Percentiles rank a stretch among this genome's conserved stretches.
Conservation (phyloP, 2,113 vertebrate species). For the Syrmaticus mikado region DNA sequence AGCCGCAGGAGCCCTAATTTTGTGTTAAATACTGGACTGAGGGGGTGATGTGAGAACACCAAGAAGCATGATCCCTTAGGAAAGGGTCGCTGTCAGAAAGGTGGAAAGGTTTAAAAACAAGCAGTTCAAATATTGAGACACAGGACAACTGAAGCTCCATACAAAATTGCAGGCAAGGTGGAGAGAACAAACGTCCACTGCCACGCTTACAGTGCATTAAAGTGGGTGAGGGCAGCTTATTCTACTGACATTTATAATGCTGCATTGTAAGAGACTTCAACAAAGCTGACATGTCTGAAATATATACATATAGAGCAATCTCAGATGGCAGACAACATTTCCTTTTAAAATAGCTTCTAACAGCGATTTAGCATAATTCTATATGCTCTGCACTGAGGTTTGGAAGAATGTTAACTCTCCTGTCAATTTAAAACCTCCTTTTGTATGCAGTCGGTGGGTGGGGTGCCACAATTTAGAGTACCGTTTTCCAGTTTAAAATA, state of each 20-base stretch:
- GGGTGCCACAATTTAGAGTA: background rate
- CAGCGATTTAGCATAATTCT: constrained; percentile 35
- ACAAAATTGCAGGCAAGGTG: background rate
- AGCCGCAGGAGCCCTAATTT: constrained; percentile 38
- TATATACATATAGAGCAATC: background rate
- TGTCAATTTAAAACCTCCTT: constrained; percentile 2
- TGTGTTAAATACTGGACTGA: constrained; percentile 1
- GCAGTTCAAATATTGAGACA: background rate
- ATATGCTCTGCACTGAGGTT: constrained; percentile 2
- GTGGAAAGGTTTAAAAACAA: background rate
- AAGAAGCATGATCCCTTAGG: background rate
- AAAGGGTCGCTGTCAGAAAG: background rate
- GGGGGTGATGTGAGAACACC: background rate
- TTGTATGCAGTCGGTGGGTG: constrained; percentile 7
- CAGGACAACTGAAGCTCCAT: background rate
- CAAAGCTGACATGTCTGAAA: background rate
- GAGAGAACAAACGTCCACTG: background rate
- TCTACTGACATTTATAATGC: background rate
- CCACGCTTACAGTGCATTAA: background rate
- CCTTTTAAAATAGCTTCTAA: constrained; percentile 28
- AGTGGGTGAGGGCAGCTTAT: background rate
- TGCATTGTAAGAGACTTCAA: background rate
- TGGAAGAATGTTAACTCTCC: constrained; percentile 18
- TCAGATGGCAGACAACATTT: background rate
- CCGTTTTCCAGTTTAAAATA: background rate